Base-by-base conservation (phyloP, 2,797 vertebrate genomes). In the Catostomus latipinnis region DNA sequence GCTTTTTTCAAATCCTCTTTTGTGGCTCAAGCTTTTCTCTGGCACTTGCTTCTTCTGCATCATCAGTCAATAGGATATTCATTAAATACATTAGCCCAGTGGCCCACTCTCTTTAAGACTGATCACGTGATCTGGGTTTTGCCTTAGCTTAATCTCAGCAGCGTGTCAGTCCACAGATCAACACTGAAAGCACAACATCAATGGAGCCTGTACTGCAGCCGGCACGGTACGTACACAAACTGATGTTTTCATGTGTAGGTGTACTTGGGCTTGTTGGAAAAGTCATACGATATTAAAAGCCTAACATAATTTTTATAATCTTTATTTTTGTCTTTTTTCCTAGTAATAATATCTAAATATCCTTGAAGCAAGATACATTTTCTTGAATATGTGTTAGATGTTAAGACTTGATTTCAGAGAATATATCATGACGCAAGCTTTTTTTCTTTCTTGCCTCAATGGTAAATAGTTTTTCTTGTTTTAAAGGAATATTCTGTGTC, bases 31-130 rank as follows among this genome's bases (percentile, higher is more conserved):
- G 78, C 83, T 67, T 66, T 57, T 54, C 60, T 79, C 48, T 77
- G 76, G 57, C 66, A 54, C 70, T 81, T 71, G 34, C 61, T 83
- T 46, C 74, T 78, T 68, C 71, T 73, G 66, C 83, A 68, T 85
- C 75, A 49, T 73, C 79, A 80, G 85, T 83, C 81, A 76, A 62
- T 81, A 54, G 81, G 83, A 87, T 90, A 85, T 87, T 86, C 75
- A 83, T 79, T 91, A 90, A 89, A 91, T 87, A 90, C 86, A 90
- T 92, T 89, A 90, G 83, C 90, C 79, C 83, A 82, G 76, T 88
- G 88, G 80, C 88, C 88, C 78, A 77, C 83, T 90, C 88, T 85
- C 76, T 83, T 88, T 91, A 89, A 89, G 87, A 88, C 85, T 69
- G 68, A 86, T 92, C 92, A 91, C 89, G 87, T 92, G 91, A 90